Base-by-base conservation (phyloP, 2,888 invertebrate genomes). In the Tenthredo amoena region DNA sequence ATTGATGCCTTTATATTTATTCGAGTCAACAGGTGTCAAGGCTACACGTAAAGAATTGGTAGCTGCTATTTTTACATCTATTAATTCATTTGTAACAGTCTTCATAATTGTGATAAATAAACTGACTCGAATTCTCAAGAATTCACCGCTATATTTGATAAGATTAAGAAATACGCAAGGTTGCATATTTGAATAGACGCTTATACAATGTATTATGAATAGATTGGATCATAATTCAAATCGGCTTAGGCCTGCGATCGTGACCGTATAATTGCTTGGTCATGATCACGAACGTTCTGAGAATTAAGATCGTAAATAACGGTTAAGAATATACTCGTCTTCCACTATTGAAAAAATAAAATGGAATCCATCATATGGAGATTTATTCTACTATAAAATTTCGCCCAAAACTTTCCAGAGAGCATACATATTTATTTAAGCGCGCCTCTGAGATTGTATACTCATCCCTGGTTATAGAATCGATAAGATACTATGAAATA, bases 1-100 rank as follows among this genome's bases (percentile, higher is more conserved):
- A 50, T 77, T 50, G 55, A 31, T 50, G 31, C 18, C 34, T 77
- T n/a, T 2, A 34, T 18, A 55, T 55, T 81, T 62, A 21, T 62
- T 81, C 81, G 40, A 40, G 81, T 81, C 81, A 81, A 81, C 62
- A 58, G 58, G 81, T 81, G 81, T 81, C 81, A 81, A 81, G 81
- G 62, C 40, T 62, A 62, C 37, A 34, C 12, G 21, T 21, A 62
- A 5, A 79, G 50, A 55, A 50, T 55, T 55, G 18, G 18, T 55
- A 79, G 34, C 15, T 47, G 31, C 50, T 62, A 74, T 40, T 74
- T 43, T 43, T 43, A 34, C 18, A 21, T 21, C 15, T 15, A 62
- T 81, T 77, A 58, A 81, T 40, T 81, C 0, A 81, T 21, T 21
- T 68, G 15, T 68, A 34, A 26, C 34, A 68, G 12, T 26, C 34